A percentile compares a stretch with the other conserved stretches of the same genome.
These are phyloP conservation scores for Slavum lentiscoides DNA, from an alignment of 2,888 invertebrate species.

Conservation along the genomic window DNA sequence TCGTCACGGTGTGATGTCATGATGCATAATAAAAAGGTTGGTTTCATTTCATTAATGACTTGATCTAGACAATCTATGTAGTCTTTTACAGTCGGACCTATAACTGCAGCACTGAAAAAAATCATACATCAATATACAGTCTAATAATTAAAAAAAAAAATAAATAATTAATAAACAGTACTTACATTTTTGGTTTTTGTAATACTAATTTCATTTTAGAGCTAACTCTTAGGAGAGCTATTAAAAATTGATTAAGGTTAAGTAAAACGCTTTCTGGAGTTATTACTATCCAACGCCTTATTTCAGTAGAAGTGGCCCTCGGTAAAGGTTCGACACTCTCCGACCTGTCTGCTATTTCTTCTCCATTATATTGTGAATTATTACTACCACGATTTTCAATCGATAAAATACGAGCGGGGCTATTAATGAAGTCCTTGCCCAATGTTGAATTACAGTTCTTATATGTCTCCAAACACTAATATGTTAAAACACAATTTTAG, in stretches of 20 bases:
- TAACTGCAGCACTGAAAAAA: not conserved
- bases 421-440: slow-evolving; percentile 66
- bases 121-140: not conserved
- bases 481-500: not conserved
- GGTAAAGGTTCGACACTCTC: slow-evolving; percentile 65
- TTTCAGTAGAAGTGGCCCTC: slow-evolving; percentile 60
- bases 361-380: slow-evolving; percentile 60
- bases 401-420: slow-evolving; percentile 71
- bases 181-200: slow-evolving; percentile 56
- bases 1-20: slow-evolving; percentile 69
- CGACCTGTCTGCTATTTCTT: slow-evolving; percentile 75
- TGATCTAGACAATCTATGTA: slow-evolving; percentile 68
- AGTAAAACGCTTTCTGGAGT: slow-evolving; percentile 58
- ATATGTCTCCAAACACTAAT: slow-evolving; percentile 63
- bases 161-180: not conserved
- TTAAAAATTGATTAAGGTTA: slow-evolving; percentile 63
- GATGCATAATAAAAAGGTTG: slow-evolving; percentile 70
- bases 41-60: slow-evolving; percentile 64
- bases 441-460: slow-evolving; percentile 73
- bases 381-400: slow-evolving; percentile 65
- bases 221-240: slow-evolving; percentile 60
- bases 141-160: not conserved
- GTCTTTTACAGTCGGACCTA: slow-evolving; percentile 56
- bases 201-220: slow-evolving; percentile 61
- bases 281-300: slow-evolving; percentile 61